Evolutionary conservation across 2,797 vertebrate species (phyloP).

Genomic region (Aulostomus chinensis): DNA sequence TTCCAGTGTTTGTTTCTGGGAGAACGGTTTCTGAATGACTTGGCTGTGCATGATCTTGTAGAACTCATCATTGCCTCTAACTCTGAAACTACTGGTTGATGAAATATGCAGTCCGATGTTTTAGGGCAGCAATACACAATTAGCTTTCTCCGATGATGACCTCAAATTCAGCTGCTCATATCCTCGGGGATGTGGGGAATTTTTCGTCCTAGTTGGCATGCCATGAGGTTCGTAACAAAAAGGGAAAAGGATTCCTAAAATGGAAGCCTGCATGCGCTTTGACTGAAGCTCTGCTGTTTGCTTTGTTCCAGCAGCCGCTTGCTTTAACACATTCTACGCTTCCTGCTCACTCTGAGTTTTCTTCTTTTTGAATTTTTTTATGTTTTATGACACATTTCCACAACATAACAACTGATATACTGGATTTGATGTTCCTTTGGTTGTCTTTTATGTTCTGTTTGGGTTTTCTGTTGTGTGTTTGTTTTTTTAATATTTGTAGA

Average conservation of each 20-base stretch:
- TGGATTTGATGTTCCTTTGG: slow-evolving; percentile 39
- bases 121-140: slow-evolving; percentile 23
- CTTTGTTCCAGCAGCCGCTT: slow-evolving; percentile 67
- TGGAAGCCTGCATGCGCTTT: slow-evolving; percentile 81
- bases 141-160: slow-evolving; percentile 26
- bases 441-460: slow-evolving; percentile 64
- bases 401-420: slow-evolving; percentile 52
- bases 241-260: slow-evolving; percentile 18
- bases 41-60: slow-evolving; percentile 47
- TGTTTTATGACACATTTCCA: slow-evolving; percentile 7
- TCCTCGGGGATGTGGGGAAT: slow-evolving; percentile 47
- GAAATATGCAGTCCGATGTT: slow-evolving; percentile 21
- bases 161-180: slow-evolving; percentile 36
- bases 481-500: slow-evolving; percentile 74
- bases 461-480: slow-evolving; percentile 69
- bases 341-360: slow-evolving; percentile 57
- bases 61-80: slow-evolving; percentile 30
- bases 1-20: slow-evolving; percentile 3
- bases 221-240: slow-evolving; percentile 19
- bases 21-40: slow-evolving; percentile 15
- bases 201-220: slow-evolving; percentile 68
- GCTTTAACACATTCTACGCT: slow-evolving; percentile 74
- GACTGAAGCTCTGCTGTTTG: slow-evolving; percentile 53
- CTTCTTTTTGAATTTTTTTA: slow-evolving; percentile 49
- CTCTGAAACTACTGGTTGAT: slow-evolving; percentile 15